Evolutionary conservation across 2,797 vertebrate species (phyloP), one percentile per base, ranked within the genome.

Genomic region (Nyctibius grandis): DNA sequence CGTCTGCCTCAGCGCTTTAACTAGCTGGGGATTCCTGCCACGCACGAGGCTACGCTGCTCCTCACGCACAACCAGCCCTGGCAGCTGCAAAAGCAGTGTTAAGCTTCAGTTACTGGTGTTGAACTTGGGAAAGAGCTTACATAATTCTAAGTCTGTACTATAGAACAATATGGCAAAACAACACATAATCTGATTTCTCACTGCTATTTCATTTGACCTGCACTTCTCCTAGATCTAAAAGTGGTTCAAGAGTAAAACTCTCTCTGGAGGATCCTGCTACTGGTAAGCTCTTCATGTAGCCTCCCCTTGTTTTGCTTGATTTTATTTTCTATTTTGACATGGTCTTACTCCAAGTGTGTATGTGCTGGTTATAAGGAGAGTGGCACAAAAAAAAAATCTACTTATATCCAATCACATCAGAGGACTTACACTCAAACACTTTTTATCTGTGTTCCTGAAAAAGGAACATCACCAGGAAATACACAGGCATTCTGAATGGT

Each of bases 271-370:
- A 57, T 6, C 8, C 15, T 29, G 16, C n/a, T 53, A 21, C 9
- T 12, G 15, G 0, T 1, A 44, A 2, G 0, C 45, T 91, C 47
- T 61, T 34, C 8, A 8, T 0, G 1, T 1, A 50, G 7, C 2
- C 2, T 78, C 59, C 64, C 31, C 44, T 31, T 22, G 2, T 20
- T 67, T 33, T 64, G 8, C 33, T 40, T 38, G 17, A 5, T 14
- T 91, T n/a, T 33, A 14, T 12, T 75, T 31, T 33, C 0, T 22
- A 14, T 25, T 89, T 76, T 21, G 3, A 40, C 6, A 12, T 0
- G 0, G 2, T 20, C 9, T 67, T 31, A 69, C 26, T 54, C 12
- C 20, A 65, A 53, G 10, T 2, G 1, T n/a, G 64, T 74, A 6
- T 9, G 25, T 63, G 38, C 38, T 33, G 81, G 53, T 9, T 68